Evolutionary conservation across 2,888 invertebrate genomes (phyloP), one percentile per base, ranked within the genome.

Genomic region (Urechis unicinctus): DNA sequence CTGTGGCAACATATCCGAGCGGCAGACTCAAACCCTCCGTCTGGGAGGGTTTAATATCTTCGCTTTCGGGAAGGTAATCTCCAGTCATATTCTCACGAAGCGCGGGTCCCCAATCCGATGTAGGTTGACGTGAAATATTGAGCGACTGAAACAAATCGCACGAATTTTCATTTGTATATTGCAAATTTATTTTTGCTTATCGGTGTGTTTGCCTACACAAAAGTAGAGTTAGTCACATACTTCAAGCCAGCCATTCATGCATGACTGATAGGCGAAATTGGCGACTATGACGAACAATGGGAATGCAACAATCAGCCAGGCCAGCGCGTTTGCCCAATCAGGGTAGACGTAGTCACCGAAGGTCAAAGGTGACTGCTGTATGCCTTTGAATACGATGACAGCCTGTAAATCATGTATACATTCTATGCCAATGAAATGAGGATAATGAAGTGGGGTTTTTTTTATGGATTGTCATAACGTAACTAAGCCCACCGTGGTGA

Each of bases 231-330:
- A n/a, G n/a, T n/a, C n/a, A n/a, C n/a, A n/a, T n/a, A 66, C 64
- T 60, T 75, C 75, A 62, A 64, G 65, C 51, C 57, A 72, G 2
- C 73, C 74, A 3, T 71, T n/a, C n/a, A n/a, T n/a, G n/a, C n/a
- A n/a, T n/a, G n/a, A 72, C 52, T 69, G 64, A 52, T 65, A 63
- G 9, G 72, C 31, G 57, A 73, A 72, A 68, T 69, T 67, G 9
- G 62, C 56, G 3, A 75, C 70, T 53, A 78, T 72, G 25, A 71
- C 65, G 9, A 68, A 25, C 31, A 78, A 60, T 1, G 74, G 72
- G 46, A 71, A 71, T 56, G 71, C 55, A 13, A 70, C 70, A n/a
- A 79, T 72, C 22, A 74, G 45, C 77, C 78, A 77, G 13, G 74
- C 76, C 0, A 79, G 46, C 29, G 61, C 66, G 36, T 71, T 60